Conservation (phyloP, 1,140 invertebrate species). For the Rhyacophila brunnea region DNA sequence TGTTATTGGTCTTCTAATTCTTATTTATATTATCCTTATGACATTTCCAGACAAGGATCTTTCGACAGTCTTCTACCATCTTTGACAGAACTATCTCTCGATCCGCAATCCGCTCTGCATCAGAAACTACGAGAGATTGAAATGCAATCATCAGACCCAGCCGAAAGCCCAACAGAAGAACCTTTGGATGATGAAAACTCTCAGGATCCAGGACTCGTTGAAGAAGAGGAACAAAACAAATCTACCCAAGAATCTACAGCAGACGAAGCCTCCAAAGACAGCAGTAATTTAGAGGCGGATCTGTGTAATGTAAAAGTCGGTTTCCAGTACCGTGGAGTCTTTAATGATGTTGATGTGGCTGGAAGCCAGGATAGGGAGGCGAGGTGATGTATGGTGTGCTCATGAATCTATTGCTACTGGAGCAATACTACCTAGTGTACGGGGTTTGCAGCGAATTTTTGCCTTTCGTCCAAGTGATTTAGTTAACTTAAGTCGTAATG, state of each 20-base stretch:
- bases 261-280: constrained; percentile 2
- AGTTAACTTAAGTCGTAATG: too few relatives aligned
- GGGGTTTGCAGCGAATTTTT: too few relatives aligned
- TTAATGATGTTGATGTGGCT: constrained; percentile 24
- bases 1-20: too few relatives aligned
- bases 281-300: constrained; percentile 7
- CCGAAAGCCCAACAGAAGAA: constrained; percentile 16
- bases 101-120: constrained; percentile 11
- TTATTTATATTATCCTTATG: too few relatives aligned
- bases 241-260: background rate
- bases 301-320: constrained; percentile 14
- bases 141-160: background rate
- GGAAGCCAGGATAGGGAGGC: constrained; percentile 28
- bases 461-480: too few relatives aligned
- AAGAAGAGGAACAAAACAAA: constrained; percentile 19
- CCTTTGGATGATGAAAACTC: constrained; percentile 13
- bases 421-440: too few relatives aligned
- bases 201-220: constrained; percentile 21
- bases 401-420: background rate
- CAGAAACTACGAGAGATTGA: background rate
- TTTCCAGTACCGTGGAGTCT: constrained; percentile 24
- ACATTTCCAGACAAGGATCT: constrained; percentile 29
- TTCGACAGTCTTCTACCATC: constrained; percentile 30
- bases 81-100: constrained; percentile 20
- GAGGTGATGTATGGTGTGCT: constrained; percentile 26